A percentile compares a stretch with the other conserved stretches of the same genome.
Evolutionary conservation across 2,113 vertebrate genomes (phyloP).

Genomic region (Zapus hudsonius): DNA sequence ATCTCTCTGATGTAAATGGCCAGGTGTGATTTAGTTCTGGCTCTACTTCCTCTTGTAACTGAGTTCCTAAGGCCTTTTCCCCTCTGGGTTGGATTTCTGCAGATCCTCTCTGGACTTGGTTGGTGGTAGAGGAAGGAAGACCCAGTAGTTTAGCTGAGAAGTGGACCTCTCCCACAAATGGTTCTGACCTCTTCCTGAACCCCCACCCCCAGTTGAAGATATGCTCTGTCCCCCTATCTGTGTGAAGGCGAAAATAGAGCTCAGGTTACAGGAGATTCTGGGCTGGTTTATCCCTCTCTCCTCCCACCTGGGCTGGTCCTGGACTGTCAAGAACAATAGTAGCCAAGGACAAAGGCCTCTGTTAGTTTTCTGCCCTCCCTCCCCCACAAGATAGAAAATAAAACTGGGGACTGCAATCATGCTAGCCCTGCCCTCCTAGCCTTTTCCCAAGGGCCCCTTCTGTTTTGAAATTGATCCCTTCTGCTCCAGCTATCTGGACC

Average conservation of each 20-base stretch:
- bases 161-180: conserved; percentile 5
- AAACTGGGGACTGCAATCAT: neutral
- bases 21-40: neutral
- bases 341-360: conserved; percentile 70
- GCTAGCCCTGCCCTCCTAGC: neutral
- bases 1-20: neutral
- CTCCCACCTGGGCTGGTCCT: conserved; percentile 66
- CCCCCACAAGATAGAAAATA: conserved; percentile 53
- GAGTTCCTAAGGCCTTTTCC: neutral
- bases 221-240: neutral
- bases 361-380: conserved; percentile 38
- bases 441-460: conserved; percentile 41
- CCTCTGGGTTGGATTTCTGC: neutral
- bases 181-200: conserved; percentile 76
- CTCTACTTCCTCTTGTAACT: neutral
- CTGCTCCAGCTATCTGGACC: conserved; percentile 30
- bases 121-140: conserved; percentile 48
- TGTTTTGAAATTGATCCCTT: conserved; percentile 63
- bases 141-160: conserved; percentile 1
- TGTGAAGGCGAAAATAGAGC: conserved; percentile 54
- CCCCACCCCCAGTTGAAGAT: conserved; percentile 38
- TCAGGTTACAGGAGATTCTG: conserved; percentile 58
- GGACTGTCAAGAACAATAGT: conserved; percentile 52
- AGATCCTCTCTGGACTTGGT: conserved; percentile 28
- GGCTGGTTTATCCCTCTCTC: conserved; percentile 48